These are phyloP conservation scores for Vipera ursinii DNA, from an alignment of 2,797 vertebrate genomes.

Conservation along the genomic window DNA sequence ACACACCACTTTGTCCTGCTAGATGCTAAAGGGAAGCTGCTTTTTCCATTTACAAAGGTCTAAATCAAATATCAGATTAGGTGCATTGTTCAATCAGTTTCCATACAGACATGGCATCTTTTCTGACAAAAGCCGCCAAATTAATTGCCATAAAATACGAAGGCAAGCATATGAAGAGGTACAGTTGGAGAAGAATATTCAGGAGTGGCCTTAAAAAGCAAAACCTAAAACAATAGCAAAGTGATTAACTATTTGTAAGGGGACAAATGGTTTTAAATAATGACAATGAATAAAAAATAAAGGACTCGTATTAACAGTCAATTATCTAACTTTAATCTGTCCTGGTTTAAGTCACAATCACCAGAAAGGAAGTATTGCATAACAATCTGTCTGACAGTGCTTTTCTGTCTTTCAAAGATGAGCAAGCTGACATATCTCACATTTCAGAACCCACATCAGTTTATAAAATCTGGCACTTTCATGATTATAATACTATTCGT, in stretches of 20 bases:
- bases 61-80: constrained; percentile 50
- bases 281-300: not conserved
- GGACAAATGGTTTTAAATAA: not conserved
- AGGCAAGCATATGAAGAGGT: constrained; percentile 20
- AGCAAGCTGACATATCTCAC: not conserved
- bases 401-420: not conserved
- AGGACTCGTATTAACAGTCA: not conserved
- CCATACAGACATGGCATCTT: constrained; percentile 40
- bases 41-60: constrained; percentile 59
- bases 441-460: not conserved
- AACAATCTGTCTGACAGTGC: not conserved
- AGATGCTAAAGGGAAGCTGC: constrained; percentile 47
- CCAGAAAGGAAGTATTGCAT: not conserved
- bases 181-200: not conserved
- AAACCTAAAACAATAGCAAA: constrained; percentile 10
- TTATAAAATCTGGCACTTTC: not conserved
- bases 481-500: not conserved
- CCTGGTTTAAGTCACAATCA: not conserved
- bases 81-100: constrained; percentile 54
- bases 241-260: constrained; percentile 12
- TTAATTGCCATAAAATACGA: constrained; percentile 36
- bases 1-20: constrained; percentile 54
- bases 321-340: constrained; percentile 1
- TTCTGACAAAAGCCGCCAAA: constrained; percentile 48
- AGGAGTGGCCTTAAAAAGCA: not conserved